Conservation (phyloP, 30 jellyfish, hydroid and myxozoan genomes). For the Clytia hemisphaerica region DNA sequence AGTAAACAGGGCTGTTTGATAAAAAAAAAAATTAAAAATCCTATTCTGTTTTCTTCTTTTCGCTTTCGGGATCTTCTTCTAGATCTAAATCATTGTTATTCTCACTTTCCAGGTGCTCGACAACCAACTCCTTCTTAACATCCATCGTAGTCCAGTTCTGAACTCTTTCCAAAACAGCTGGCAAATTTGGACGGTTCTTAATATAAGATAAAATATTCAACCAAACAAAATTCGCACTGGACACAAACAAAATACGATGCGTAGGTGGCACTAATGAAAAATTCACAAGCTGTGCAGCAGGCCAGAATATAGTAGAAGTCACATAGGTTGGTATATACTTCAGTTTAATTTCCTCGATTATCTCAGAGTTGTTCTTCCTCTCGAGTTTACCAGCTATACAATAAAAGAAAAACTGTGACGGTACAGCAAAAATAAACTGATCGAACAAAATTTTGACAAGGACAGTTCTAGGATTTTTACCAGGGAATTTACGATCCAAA, state of each 20-base stretch:
- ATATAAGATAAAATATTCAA: slow-evolving; percentile 14
- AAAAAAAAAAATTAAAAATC: too few relatives aligned
- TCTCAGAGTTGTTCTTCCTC: slow-evolving; percentile 1
- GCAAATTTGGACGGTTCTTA: slow-evolving; percentile 28
- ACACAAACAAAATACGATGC: slow-evolving; percentile 14
- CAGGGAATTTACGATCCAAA: slow-evolving; percentile 31
- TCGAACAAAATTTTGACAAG: slow-evolving; percentile 15
- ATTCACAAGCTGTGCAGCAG: slow-evolving; percentile 27
- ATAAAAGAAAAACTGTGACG: slow-evolving; percentile 9
- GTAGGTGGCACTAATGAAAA: slow-evolving; percentile 27
- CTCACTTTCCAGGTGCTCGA: too few relatives aligned
- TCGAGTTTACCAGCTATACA: slow-evolving; percentile 20
- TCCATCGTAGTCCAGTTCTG: slow-evolving; percentile 23
- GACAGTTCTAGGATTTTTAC: slow-evolving; percentile 15
- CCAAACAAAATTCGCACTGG: slow-evolving; percentile 24
- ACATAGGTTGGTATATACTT: slow-evolving; percentile 25
- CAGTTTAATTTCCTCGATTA: slow-evolving; percentile 1
- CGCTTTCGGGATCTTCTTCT: too few relatives aligned
- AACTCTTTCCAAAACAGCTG: slow-evolving; percentile 14
- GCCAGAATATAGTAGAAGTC: slow-evolving; percentile 31
- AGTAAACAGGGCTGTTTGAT: too few relatives aligned
- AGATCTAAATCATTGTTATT: too few relatives aligned
- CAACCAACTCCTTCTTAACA: too few relatives aligned
- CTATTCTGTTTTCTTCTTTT: too few relatives aligned
- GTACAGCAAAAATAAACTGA: slow-evolving; percentile 23